These are phyloP conservation scores for Pherbina coryleti DNA, from an alignment of 2,888 invertebrate species.

Conservation along the genomic window DNA sequence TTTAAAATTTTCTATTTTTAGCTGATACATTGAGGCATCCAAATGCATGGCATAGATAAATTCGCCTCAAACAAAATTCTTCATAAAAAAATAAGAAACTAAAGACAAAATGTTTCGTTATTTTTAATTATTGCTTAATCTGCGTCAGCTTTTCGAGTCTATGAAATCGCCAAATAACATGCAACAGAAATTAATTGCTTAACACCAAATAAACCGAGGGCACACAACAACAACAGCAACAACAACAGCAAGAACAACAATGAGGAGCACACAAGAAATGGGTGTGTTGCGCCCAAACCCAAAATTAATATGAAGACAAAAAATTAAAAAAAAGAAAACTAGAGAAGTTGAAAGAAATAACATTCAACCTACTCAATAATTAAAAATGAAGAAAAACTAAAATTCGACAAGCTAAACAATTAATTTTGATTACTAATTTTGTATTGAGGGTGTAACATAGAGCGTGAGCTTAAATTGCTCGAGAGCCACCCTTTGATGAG, in stretches of 20 bases:
- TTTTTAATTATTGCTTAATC: conserved; percentile 32
- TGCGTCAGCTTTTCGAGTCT: neutral
- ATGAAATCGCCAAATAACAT: conserved; percentile 60
- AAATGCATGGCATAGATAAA: too few relatives aligned
- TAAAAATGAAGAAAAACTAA: conserved; percentile 43
- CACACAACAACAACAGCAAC: conserved; percentile 40
- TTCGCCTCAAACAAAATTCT: neutral
- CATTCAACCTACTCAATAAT: conserved; percentile 20
- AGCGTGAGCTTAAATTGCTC: neutral
- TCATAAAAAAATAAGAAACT: neutral
- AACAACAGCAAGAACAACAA: conserved; percentile 33
- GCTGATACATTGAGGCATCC: too few relatives aligned
- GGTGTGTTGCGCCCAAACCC: conserved; percentile 48
- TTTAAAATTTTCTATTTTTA: neutral
- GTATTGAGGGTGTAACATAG: neutral
- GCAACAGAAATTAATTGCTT: conserved; percentile 68
- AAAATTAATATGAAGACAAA: conserved; percentile 38
- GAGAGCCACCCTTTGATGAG: neutral
- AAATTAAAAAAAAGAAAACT: conserved; percentile 47
- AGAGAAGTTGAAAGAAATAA: conserved; percentile 1
- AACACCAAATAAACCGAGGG: conserved; percentile 63
- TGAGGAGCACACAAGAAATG: conserved; percentile 44
- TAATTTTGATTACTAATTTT: conserved; percentile 61
- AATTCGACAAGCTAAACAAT: conserved; percentile 61
- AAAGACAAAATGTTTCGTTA: neutral